Conservation (phyloP, 2,113 vertebrate genomes). For the Genyomyrus donnyi region DNA sequence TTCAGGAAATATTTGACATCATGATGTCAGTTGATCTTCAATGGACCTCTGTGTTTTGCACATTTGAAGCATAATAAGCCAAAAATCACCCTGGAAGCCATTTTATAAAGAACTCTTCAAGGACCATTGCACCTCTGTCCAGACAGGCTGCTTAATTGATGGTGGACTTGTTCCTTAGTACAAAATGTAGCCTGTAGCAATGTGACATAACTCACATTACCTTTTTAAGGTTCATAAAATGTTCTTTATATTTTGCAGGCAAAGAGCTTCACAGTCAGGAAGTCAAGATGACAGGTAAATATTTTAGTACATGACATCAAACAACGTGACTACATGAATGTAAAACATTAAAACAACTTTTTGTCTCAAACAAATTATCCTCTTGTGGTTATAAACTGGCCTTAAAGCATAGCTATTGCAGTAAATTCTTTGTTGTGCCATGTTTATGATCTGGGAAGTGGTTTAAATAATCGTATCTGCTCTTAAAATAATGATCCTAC, state of each 20-base stretch:
- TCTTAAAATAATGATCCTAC: not conserved
- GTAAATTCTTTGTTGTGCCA: not conserved
- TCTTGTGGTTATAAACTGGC: not conserved
- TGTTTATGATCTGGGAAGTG: not conserved
- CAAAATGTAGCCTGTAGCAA: not conserved
- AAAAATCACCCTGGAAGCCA: not conserved
- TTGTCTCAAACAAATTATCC: not conserved
- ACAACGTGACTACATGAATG: not conserved
- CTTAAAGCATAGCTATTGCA: not conserved
- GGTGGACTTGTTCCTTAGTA: not conserved
- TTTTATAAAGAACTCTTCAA: not conserved
- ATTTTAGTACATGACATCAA: not conserved
- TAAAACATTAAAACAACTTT: not conserved
- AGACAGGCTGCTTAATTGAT: not conserved
- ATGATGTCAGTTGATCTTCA: not conserved
- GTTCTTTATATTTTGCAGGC: not conserved
- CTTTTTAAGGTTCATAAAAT: not conserved
- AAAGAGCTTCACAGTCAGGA: not conserved
- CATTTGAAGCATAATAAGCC: not conserved
- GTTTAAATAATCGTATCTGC: not conserved
- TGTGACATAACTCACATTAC: not conserved
- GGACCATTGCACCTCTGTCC: not conserved
- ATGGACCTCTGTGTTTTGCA: not conserved
- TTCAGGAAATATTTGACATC: not conserved
- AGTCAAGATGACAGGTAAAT: not conserved